A percentile compares a stretch with the other conserved stretches of the same genome.
Conservation (phyloP, 1,140 invertebrate species). For the Hycleus phaleratus region DNA sequence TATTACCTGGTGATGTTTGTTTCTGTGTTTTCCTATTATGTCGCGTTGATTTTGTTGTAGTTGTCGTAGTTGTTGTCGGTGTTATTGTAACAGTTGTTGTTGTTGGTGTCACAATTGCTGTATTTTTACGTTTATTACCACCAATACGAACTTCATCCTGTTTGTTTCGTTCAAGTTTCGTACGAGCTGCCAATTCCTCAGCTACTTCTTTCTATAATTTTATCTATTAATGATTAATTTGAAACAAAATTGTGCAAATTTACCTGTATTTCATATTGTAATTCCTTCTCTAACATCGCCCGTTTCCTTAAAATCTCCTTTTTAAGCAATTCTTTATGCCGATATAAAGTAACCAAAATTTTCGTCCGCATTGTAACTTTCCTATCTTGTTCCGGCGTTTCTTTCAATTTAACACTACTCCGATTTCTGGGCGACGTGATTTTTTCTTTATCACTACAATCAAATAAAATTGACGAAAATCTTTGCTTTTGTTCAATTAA, state of each 20-base stretch:
- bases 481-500: neutral
- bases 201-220: slow-evolving; percentile 59
- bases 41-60: slow-evolving; percentile 22
- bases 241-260: neutral
- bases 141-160: slow-evolving; percentile 60
- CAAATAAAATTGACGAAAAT: neutral
- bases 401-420: slow-evolving; percentile 27
- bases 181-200: slow-evolving; percentile 55
- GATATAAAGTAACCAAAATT: slow-evolving; percentile 60
- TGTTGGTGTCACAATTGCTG: slow-evolving; percentile 39
- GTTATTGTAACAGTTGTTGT: slow-evolving; percentile 41
- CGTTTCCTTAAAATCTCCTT: slow-evolving; percentile 90
- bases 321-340: slow-evolving; percentile 87
- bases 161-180: slow-evolving; percentile 60
- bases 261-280: slow-evolving; percentile 84
- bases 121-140: slow-evolving; percentile 50
- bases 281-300: slow-evolving; percentile 80
- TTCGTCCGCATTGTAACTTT: slow-evolving; percentile 50
- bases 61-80: slow-evolving; percentile 35
- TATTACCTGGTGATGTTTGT: neutral
- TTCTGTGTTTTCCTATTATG: slow-evolving; percentile 4
- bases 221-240: neutral
- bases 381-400: slow-evolving; percentile 45
- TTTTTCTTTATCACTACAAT: slow-evolving; percentile 32
- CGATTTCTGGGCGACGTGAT: slow-evolving; percentile 26